Evolutionary conservation across 2,113 vertebrate genomes (phyloP), one percentile per base, ranked within the genome.

Genomic region (Rhegmatorhina hoffmannsi): DNA sequence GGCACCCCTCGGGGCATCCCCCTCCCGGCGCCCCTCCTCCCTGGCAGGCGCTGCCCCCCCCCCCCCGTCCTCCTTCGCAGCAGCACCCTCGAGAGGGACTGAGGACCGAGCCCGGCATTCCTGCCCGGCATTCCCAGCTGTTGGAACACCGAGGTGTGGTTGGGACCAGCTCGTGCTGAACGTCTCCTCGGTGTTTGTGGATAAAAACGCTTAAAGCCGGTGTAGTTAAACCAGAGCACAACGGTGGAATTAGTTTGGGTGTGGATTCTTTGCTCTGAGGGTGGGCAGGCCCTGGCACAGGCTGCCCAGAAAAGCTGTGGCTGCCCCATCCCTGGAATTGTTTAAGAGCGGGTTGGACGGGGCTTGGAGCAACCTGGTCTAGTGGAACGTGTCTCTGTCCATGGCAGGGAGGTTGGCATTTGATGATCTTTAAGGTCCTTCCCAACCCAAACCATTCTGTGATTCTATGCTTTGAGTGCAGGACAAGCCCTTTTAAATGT

Each of bases 201-300:
- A 17, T 36, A 43, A 56, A 33, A 20, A 11, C 17, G 9, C 7
- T 53, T 34, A 6, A 11, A 2, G 3, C 6, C 2, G 4, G 3
- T 13, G 20, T 52, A 5, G 10, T 36, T 29, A 53, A 56, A 29
- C 2, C 20, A 5, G 16, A 33, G 23, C 11, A 0, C 12, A 40
- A 55, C 10, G 5, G 7, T 21, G 4, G 16, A 0, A 44, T 38
- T 50, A 16, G 31, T 17, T 9, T 36, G 50, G 2, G 4, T 49
- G 31, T 15, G 6, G 44, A 5, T 4, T 13, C 12, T 26, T 59
- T 29, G 3, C 0, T 1, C 0, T 31, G 20, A 23, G 13, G 4
- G 14, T 33, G 43, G 5, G 53, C 74, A 74, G 59, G 20, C 1
- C 2, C 11, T 31, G 36, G 44, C 7, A 7, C 5, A 4, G 21